Base-by-base conservation (phyloP, 2,113 vertebrate species). In the Albula goreensis region DNA sequence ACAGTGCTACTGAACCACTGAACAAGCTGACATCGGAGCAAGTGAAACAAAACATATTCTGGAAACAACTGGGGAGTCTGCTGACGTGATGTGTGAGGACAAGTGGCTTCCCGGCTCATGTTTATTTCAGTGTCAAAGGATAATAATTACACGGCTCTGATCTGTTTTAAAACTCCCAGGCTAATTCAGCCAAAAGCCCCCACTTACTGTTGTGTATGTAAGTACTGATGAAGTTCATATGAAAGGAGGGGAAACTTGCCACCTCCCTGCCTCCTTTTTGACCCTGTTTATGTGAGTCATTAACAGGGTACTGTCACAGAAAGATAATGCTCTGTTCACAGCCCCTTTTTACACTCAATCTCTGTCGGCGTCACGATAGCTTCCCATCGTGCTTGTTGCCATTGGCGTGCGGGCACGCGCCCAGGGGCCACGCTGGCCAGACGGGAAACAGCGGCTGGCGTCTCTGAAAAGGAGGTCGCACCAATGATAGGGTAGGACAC, bases 361-460 rank as follows among this genome's bases (percentile, higher is more conserved):
- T 22, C 70, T 10, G n/a, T 5, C 60, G n/a, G 70, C 10, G 6
- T 74, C 25, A 0, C 22, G 6, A 31, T 22, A 1, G 70, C 22
- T 74, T 74, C 22, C 70, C 70, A 74, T 19, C 1, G 70, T 22
- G 17, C 9, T 31, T 31, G 22, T n/a, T 10, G 5, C 70, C 70
- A 22, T 74, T 31, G 70, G 7, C 2, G 53, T 56, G 53, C 12
- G 53, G 70, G 70, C 70, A 9, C n/a, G 0, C 22, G 10, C 70
- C 70, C 70, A 74, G 70, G 5, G 70, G 70, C 70, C 70, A 74
- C 70, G 70, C 70, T 74, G 70, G 70, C 70, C 70, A 31, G 70
- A 31, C 70, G 63, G 63, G 19, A 17, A n/a, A 70, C 63, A 8
- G 70, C 1, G 70, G 17, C 70, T 31, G 70, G 70, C 70, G 70